Evolutionary conservation across 2,888 invertebrate species (phyloP).

Genomic region (Drosophila prostipennis): DNA sequence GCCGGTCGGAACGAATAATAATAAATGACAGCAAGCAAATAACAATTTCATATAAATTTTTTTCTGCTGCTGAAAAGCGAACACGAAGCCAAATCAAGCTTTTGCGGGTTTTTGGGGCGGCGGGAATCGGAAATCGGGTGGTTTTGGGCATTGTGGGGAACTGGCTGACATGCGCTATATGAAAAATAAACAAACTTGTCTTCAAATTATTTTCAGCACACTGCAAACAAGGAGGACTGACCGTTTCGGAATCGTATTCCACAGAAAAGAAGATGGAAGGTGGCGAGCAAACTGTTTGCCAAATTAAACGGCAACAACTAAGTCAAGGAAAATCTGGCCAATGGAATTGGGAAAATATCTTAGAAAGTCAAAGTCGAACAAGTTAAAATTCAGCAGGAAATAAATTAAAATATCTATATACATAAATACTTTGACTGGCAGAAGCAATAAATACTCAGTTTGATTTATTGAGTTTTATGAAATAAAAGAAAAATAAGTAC

Average conservation of each 20-base stretch:
- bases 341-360: constrained; percentile 1
- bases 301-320: constrained; percentile 26
- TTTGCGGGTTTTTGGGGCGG: not conserved
- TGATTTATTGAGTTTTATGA: constrained; percentile 1
- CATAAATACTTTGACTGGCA: not conserved
- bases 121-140: not conserved
- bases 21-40: constrained; percentile 45
- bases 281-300: constrained; percentile 36
- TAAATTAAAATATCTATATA: not conserved
- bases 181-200: constrained; percentile 66
- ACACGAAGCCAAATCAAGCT: constrained; percentile 23
- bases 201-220: constrained; percentile 45
- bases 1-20: constrained; percentile 17
- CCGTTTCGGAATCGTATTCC: not conserved
- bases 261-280: constrained; percentile 10
- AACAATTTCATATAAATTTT: constrained; percentile 20
- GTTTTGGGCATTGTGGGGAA: constrained; percentile 5
- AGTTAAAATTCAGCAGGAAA: not conserved
- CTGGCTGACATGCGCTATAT: constrained; percentile 39
- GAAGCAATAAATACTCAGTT: not conserved
- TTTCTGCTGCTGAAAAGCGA: constrained; percentile 11
- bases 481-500: too few relatives aligned
- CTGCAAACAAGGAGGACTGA: constrained; percentile 14
- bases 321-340: constrained; percentile 2
- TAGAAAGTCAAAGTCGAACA: constrained; percentile 9